phyloP scores from a whole-genome alignment of 2,888 invertebrate genomes.

The Diadromus collaris region DNA sequence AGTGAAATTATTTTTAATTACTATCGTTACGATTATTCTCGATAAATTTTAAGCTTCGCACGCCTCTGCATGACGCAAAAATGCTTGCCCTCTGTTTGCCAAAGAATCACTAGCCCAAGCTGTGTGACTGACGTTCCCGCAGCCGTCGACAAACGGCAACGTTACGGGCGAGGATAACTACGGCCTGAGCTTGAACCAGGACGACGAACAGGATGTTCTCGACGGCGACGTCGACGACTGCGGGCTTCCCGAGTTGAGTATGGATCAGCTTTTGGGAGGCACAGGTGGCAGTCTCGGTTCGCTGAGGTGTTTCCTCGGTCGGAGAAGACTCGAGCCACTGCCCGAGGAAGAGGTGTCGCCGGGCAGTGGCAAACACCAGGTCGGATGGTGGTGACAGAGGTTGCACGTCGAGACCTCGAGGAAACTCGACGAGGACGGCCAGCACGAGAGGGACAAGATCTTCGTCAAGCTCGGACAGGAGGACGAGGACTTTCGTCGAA shows the following conservation, averaged over 20 bases:
- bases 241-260: constrained; percentile 74
- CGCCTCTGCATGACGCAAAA: constrained; percentile 78
- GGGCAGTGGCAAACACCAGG: constrained; percentile 75
- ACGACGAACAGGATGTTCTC: constrained; percentile 82
- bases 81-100: constrained; percentile 79
- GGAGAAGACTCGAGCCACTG: constrained; percentile 90
- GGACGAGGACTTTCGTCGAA: constrained; percentile 77
- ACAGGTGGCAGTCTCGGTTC: constrained; percentile 73
- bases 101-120: constrained; percentile 79
- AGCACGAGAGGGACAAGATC: constrained; percentile 69
- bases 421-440: constrained; percentile 64
- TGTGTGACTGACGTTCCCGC: constrained; percentile 78
- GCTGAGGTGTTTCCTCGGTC: constrained; percentile 80
- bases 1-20: background rate
- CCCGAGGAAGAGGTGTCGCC: constrained; percentile 90
- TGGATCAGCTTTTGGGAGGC: constrained; percentile 76
- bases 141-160: constrained; percentile 76
- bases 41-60: constrained; percentile 75
- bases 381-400: constrained; percentile 80
- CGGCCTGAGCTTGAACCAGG: constrained; percentile 73
- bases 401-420: constrained; percentile 71
- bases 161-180: constrained; percentile 75
- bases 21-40: constrained; percentile 3
- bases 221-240: constrained; percentile 70
- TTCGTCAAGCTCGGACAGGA: constrained; percentile 75